A percentile compares a stretch with the other conserved stretches of the same genome.
phyloP scores from a whole-genome alignment of 2,888 invertebrate genomes.

The Torymus tubicola region DNA sequence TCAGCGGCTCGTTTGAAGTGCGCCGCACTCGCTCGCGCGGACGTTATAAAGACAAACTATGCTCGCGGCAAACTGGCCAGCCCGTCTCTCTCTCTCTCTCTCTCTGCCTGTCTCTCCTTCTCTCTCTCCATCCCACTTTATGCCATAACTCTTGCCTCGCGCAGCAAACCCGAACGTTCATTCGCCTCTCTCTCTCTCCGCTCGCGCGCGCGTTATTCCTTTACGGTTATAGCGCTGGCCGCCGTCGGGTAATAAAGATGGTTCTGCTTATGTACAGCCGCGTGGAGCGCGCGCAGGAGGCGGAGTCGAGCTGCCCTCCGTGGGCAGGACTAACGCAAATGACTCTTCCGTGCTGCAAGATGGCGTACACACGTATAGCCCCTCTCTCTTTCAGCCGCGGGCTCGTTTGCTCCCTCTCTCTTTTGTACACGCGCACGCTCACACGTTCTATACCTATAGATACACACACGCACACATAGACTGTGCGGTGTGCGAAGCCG shows the following conservation, averaged over 20 bases:
- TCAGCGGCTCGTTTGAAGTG: conserved; percentile 77
- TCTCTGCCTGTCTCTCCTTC: neutral
- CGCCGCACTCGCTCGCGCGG: conserved; percentile 69
- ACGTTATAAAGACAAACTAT: conserved; percentile 77
- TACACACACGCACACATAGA: no score
- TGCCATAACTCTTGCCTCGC: conserved; percentile 73
- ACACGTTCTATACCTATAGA: no score
- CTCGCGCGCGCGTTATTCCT: conserved; percentile 50
- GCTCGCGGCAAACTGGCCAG: conserved; percentile 67
- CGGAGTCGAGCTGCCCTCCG: conserved; percentile 77
- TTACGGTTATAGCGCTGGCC: conserved; percentile 53
- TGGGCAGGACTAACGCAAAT: conserved; percentile 79
- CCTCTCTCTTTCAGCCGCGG: conserved; percentile 11
- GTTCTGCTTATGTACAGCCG: conserved; percentile 74
- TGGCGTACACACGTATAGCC: conserved; percentile 73
- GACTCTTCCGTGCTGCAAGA: conserved; percentile 78
- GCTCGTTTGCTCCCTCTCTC: conserved; percentile 10
- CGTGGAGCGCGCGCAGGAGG: conserved; percentile 74
- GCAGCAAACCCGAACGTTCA: no score
- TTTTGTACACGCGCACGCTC: neutral
- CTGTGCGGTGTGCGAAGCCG: neutral
- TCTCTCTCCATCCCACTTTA: conserved; percentile 67
- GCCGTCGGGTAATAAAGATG: conserved; percentile 76
- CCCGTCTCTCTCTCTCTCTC: neutral
- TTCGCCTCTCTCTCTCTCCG: conserved; percentile 53